A percentile compares a stretch with the other conserved stretches of the same genome.
These are phyloP conservation scores for Leucophora obtusa DNA, from an alignment of 2,888 invertebrate species.

Conservation along the genomic window DNA sequence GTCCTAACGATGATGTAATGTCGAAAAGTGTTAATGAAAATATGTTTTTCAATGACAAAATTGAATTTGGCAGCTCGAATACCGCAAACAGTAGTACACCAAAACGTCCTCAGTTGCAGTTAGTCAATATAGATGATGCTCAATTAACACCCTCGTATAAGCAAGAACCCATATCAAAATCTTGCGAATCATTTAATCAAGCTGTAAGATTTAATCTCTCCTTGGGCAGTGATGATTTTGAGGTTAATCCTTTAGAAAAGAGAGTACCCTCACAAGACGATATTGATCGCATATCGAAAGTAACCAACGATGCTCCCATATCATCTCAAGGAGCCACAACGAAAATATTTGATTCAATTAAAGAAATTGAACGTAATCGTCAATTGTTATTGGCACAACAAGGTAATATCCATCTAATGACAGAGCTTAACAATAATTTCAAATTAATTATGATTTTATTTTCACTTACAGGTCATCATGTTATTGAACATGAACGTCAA, in stretches of 20 bases:
- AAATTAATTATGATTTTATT: not conserved
- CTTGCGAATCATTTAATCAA: slow-evolving; percentile 55
- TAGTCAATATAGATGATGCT: slow-evolving; percentile 69
- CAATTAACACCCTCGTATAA: slow-evolving; percentile 47
- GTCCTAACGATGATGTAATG: slow-evolving; percentile 73
- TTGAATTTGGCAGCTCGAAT: slow-evolving; percentile 68
- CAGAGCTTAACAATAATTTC: no score
- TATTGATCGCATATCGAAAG: slow-evolving; percentile 91
- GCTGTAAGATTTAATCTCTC: slow-evolving; percentile 73
- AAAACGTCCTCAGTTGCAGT: slow-evolving; percentile 72
- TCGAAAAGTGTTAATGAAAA: slow-evolving; percentile 77
- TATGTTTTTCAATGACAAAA: slow-evolving; percentile 77
- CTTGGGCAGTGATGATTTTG: slow-evolving; percentile 77
- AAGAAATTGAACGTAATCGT: slow-evolving; percentile 93
- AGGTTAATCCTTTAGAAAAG: slow-evolving; percentile 77
- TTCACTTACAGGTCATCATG: slow-evolving; percentile 85
- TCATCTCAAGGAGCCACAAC: slow-evolving; percentile 85
- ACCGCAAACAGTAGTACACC: slow-evolving; percentile 70
- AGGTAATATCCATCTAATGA: no score
- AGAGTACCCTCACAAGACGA: slow-evolving; percentile 89
- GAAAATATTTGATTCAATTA: slow-evolving; percentile 90
- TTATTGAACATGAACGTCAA: slow-evolving; percentile 93
- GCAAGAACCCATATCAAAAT: slow-evolving; percentile 31
- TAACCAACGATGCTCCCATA: slow-evolving; percentile 90
- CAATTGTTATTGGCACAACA: slow-evolving; percentile 92